These are phyloP conservation scores for Gnatocerus cornutus DNA, from an alignment of 2,888 invertebrate genomes.

Conservation along the genomic window DNA sequence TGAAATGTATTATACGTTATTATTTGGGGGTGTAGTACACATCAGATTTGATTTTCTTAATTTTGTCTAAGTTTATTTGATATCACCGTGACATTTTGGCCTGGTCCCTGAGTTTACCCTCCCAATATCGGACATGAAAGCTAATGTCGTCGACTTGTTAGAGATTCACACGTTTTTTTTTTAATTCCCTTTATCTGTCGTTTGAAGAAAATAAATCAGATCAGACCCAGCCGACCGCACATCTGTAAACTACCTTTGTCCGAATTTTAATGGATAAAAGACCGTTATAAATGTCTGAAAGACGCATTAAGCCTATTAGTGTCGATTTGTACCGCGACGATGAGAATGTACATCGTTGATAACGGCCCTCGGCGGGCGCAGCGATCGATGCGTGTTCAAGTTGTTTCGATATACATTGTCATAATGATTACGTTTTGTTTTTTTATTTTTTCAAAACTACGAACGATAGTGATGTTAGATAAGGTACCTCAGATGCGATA, in stretches of 20 bases:
- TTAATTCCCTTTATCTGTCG: conserved; percentile 28
- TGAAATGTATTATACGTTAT: conserved; percentile 69
- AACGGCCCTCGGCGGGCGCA: conserved; percentile 19
- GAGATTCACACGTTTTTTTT: conserved; percentile 59
- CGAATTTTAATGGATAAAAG: conserved; percentile 55
- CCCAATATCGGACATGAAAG: conserved; percentile 61
- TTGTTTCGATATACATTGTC: conserved; percentile 50
- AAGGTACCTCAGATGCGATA: conserved; percentile 64
- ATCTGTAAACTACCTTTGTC: conserved; percentile 49
- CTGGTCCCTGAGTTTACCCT: conserved; percentile 73
- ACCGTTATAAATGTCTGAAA: conserved; percentile 59
- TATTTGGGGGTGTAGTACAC: conserved; percentile 66
- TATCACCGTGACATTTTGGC: conserved; percentile 73
- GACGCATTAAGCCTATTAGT: conserved; percentile 54
- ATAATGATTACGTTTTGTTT: conserved; percentile 41
- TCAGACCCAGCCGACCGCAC: conserved; percentile 55
- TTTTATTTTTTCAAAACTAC: conserved; percentile 46
- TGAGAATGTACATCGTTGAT: conserved; percentile 46
- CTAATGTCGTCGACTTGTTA: conserved; percentile 55
- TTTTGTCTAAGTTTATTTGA: conserved; percentile 70
- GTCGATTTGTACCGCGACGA: conserved; percentile 47
- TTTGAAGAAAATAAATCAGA: conserved; percentile 46
- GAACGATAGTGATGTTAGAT: conserved; percentile 59
- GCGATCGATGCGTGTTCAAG: conserved; percentile 43
- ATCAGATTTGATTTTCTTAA: conserved; percentile 69